Evolutionary conservation across 2,888 invertebrate species (phyloP).

Genomic region (Cataglyphis albicans): DNA sequence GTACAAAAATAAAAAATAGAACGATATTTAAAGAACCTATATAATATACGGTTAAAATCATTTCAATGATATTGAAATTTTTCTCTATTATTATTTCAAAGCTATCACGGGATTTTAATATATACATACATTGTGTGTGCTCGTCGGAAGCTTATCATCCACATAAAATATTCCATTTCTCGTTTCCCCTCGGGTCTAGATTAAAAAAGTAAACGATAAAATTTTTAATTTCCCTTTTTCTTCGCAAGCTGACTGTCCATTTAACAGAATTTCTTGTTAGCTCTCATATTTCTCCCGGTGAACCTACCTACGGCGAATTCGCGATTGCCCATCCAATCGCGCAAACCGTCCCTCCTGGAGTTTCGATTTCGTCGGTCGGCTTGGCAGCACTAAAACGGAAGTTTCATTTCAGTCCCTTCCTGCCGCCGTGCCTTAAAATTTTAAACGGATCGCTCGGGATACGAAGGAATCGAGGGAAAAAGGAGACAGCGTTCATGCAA

Average conservation of each 20-base stretch:
- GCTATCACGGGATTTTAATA: not conserved
- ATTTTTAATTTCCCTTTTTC: not conserved
- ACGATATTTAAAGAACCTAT: not conserved
- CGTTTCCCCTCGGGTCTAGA: not conserved
- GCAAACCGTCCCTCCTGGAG: constrained; percentile 22
- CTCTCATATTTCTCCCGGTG: constrained; percentile 3
- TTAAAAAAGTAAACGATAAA: not conserved
- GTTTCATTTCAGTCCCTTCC: constrained; percentile 52
- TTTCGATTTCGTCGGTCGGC: constrained; percentile 41
- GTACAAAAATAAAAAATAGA: not conserved
- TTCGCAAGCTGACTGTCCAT: not conserved
- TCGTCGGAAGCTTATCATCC: not conserved
- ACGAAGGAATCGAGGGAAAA: constrained; percentile 1
- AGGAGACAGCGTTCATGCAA: constrained; percentile 62
- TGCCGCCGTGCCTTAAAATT: constrained; percentile 63
- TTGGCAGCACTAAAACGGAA: constrained; percentile 50
- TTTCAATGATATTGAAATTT: constrained; percentile 9
- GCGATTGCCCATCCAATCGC: constrained; percentile 27
- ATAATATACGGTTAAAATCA: not conserved
- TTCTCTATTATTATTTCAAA: not conserved
- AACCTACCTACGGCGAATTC: not conserved
- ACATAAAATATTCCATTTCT: constrained; percentile 17
- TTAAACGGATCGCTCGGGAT: constrained; percentile 45
- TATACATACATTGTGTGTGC: not conserved
- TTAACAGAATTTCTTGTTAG: constrained; percentile 33